Evolutionary conservation across 1,140 invertebrate species (phyloP).

Genomic region (Drosophila ironensis): DNA sequence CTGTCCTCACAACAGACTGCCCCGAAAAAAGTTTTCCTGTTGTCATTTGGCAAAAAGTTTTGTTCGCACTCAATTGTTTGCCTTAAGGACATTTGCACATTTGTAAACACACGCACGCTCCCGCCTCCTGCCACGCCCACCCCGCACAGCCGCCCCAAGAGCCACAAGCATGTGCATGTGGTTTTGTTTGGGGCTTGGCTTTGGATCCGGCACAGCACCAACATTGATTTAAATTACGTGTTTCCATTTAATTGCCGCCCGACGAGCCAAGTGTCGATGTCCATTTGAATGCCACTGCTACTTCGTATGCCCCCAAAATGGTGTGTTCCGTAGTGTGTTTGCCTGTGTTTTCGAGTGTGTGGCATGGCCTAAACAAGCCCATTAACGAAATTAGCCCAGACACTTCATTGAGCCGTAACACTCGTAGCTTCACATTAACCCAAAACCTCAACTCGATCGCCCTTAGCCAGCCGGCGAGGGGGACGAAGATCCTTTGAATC

Average conservation of each 20-base stretch:
- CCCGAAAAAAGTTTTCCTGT: conserved; percentile 60
- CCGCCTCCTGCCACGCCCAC: conserved; percentile 6
- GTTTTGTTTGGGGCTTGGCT: conserved; percentile 76
- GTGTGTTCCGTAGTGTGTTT: background rate
- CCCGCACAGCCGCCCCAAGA: conserved; percentile 19
- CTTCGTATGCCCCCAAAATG: background rate
- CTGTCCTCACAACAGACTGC: conserved; percentile 20
- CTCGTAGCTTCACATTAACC: conserved; percentile 17
- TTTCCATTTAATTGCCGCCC: conserved; percentile 75
- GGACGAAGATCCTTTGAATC: conserved; percentile 66
- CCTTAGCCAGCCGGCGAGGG: conserved; percentile 58
- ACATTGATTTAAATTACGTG: conserved; percentile 80
- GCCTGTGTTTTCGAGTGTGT: background rate
- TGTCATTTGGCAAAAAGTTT: conserved; percentile 75
- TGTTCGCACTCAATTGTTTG: conserved; percentile 81
- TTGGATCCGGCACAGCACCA: conserved; percentile 55
- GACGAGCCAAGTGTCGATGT: conserved; percentile 61
- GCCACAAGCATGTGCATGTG: conserved; percentile 72
- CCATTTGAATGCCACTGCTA: conserved; percentile 37
- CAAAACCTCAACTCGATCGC: background rate
- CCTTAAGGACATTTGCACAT: conserved; percentile 78
- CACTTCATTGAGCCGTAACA: conserved; percentile 56
- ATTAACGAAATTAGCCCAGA: conserved; percentile 72
- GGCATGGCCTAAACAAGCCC: conserved; percentile 41
- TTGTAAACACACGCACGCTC: conserved; percentile 66